Conservation (phyloP, 2,113 vertebrate genomes). For the Athene noctua region DNA sequence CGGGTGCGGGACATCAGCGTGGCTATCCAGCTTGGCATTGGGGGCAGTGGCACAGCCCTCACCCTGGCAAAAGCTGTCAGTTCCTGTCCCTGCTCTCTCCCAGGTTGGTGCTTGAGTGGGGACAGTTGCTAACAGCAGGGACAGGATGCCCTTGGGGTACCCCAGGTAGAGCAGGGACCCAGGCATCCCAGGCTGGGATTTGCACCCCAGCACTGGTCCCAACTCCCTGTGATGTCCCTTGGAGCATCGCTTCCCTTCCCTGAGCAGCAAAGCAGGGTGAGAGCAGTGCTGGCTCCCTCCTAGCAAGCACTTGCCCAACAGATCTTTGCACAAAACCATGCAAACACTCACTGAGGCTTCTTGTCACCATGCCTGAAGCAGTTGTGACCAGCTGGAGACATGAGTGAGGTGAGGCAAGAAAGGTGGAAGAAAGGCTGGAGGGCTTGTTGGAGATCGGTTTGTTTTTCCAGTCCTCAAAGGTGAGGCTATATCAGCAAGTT, state of each 20-base stretch:
- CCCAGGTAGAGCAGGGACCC: not conserved
- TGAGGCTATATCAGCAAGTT: not conserved
- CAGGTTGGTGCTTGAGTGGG: not conserved
- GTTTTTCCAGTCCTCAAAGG: not conserved
- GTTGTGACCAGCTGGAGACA: not conserved
- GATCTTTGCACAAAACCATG: not conserved
- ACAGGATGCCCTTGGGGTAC: not conserved
- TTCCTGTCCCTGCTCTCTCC: not conserved
- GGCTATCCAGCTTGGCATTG: not conserved
- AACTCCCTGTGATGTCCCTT: accelerated
- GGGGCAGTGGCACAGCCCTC: not conserved
- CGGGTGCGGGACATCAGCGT: not conserved
- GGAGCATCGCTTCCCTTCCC: not conserved
- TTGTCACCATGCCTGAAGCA: accelerated
- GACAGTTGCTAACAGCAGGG: not conserved
- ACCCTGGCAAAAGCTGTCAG: not conserved
- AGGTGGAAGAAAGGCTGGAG: not conserved
- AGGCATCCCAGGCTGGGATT: not conserved
- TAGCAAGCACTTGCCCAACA: not conserved
- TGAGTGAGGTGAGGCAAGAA: not conserved
- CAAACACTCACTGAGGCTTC: not conserved
- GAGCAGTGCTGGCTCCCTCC: not conserved
- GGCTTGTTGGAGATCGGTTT: not conserved
- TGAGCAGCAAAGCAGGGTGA: not conserved
- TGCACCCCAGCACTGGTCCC: accelerated